phyloP scores from a whole-genome alignment of 1,140 invertebrate genomes.

The Apis laboriosa region DNA sequence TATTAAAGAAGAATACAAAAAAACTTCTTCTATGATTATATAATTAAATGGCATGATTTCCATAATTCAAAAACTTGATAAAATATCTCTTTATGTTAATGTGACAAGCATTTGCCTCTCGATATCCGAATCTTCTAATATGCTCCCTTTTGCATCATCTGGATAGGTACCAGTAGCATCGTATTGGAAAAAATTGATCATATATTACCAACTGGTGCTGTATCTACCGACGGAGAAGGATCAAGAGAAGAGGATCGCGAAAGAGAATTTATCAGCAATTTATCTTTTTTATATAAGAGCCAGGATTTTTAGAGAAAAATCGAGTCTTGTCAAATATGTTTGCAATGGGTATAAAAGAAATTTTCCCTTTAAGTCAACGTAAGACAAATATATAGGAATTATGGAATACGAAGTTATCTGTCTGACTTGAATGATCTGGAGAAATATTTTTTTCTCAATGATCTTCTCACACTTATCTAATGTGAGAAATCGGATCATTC shows the following conservation, averaged over 20 bases:
- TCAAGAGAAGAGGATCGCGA: neutral
- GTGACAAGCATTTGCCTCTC: too few species aligned
- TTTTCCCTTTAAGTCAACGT: neutral
- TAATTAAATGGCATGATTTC: too few species aligned
- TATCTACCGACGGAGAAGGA: neutral
- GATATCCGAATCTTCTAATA: too few species aligned
- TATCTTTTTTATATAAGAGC: conserved; percentile 15
- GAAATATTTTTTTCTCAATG: neutral
- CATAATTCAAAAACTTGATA: too few species aligned
- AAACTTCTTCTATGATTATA: too few species aligned
- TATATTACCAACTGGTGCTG: neutral
- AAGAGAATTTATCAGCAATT: neutral
- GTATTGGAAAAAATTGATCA: too few species aligned
- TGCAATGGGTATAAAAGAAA: neutral
- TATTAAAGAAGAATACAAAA: too few species aligned
- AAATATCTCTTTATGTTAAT: too few species aligned
- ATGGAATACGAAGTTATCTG: conserved; percentile 21
- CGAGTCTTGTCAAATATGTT: conserved; percentile 39
- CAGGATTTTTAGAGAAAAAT: conserved; percentile 42
- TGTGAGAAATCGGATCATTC: conserved; percentile 1
- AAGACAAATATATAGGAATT: conserved; percentile 18
- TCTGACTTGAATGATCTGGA: neutral
- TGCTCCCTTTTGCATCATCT: too few species aligned
- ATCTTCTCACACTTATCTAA: conserved; percentile 35
- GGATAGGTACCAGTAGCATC: too few species aligned